Evolutionary conservation across 2,888 invertebrate species (phyloP).

Genomic region (Leucania comma): DNA sequence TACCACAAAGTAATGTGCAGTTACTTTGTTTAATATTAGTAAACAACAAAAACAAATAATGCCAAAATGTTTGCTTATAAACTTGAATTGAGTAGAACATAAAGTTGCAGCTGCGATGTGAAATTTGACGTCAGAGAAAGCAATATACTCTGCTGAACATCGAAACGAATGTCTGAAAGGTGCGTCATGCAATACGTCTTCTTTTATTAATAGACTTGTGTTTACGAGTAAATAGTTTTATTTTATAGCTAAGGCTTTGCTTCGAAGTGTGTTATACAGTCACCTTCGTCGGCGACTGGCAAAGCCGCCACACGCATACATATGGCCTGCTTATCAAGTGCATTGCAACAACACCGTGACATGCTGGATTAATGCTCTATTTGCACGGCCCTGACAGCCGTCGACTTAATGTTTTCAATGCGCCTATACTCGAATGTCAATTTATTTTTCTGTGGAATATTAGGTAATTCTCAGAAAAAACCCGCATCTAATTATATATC

Average conservation of each 20-base stretch:
- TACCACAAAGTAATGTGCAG: conserved; percentile 30
- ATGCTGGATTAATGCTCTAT: conserved; percentile 78
- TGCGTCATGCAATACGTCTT: conserved; percentile 67
- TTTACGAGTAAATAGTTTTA: conserved; percentile 66
- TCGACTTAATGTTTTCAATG: conserved; percentile 65
- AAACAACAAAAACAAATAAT: conserved; percentile 48
- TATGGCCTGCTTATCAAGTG: conserved; percentile 80
- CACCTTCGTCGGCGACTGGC: conserved; percentile 72
- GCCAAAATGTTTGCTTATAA: conserved; percentile 54
- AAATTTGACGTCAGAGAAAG: conserved; percentile 71
- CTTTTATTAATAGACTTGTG: conserved; percentile 66
- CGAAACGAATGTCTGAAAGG: conserved; percentile 61
- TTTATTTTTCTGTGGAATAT: conserved; percentile 42
- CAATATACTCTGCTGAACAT: conserved; percentile 55
- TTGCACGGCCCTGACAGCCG: conserved; percentile 73
- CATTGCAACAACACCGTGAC: conserved; percentile 81
- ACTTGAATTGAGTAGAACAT: conserved; percentile 55
- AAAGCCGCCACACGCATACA: conserved; percentile 78
- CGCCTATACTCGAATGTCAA: conserved; percentile 63
- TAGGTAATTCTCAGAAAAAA: conserved; percentile 30
- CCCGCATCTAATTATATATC: conserved; percentile 26
- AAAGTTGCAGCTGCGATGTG: conserved; percentile 58
- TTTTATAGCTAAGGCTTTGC: conserved; percentile 59
- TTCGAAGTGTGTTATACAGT: conserved; percentile 63
- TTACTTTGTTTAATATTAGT: conserved; percentile 45